Percentiles rank a stretch among this genome's conserved stretches.
Conservation (phyloP, 1,140 invertebrate species). For the Aricia agestis region DNA sequence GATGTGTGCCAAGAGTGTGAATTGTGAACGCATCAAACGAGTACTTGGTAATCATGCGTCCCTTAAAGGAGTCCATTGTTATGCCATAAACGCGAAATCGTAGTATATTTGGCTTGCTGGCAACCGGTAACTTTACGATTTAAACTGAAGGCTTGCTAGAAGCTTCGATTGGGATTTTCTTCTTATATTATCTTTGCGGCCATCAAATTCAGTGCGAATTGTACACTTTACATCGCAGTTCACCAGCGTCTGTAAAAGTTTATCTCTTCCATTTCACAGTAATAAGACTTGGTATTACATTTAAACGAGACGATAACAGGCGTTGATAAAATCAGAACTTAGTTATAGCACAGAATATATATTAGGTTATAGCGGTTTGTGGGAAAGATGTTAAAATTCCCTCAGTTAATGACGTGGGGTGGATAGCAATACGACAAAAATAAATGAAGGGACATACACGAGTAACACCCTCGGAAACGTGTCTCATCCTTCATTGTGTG, state of each 20-base stretch:
- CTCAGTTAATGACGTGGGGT: not conserved
- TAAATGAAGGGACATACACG: not conserved
- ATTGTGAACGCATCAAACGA: constrained; percentile 31
- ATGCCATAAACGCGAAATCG: constrained; percentile 18
- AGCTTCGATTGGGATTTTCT: not conserved
- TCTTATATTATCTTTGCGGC: not conserved
- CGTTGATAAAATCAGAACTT: too few species aligned
- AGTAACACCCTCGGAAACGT: not conserved
- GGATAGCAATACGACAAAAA: not conserved
- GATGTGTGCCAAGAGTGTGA: constrained; percentile 40
- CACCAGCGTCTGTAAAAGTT: too few species aligned
- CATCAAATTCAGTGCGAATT: too few species aligned
- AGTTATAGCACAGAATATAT: too few species aligned
- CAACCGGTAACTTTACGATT: not conserved
- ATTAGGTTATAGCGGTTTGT: not conserved
- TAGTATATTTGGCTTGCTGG: not conserved
- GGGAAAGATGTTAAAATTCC: not conserved
- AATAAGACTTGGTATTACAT: too few species aligned
- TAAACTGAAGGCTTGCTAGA: not conserved
- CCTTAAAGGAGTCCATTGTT: constrained; percentile 22
- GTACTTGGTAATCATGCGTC: constrained; percentile 30
- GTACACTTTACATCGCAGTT: too few species aligned
- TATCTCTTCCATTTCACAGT: too few species aligned
- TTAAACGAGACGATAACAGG: too few species aligned
- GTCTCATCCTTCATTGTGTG: not conserved